Conservation (phyloP, 2,797 vertebrate genomes). For the Brotula barbata region DNA sequence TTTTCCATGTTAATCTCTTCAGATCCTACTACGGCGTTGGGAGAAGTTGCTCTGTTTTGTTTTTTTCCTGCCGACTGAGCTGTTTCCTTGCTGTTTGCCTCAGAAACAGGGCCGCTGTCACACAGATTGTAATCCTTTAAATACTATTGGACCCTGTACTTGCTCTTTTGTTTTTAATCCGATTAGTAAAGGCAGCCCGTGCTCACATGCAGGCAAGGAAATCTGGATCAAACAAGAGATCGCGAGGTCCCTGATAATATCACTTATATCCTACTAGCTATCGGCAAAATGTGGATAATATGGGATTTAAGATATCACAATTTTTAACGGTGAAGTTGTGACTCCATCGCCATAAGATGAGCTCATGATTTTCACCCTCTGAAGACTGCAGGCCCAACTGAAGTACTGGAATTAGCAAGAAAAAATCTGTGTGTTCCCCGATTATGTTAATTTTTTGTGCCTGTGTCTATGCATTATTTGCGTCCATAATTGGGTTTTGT, state of each 20-base stretch:
- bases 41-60: constrained; percentile 29
- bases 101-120: constrained; percentile 49
- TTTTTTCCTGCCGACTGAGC: constrained; percentile 27
- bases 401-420: constrained; percentile 23
- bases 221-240: constrained; percentile 45
- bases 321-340: constrained; percentile 36
- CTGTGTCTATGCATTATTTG: constrained; percentile 6
- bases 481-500: background rate
- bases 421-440: background rate
- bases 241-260: constrained; percentile 49
- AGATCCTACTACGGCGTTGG: constrained; percentile 35
- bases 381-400: constrained; percentile 12
- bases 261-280: constrained; percentile 40
- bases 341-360: constrained; percentile 22
- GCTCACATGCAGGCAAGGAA: constrained; percentile 40
- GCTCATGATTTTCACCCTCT: constrained; percentile 35
- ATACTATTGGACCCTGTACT: constrained; percentile 55
- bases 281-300: constrained; percentile 42
- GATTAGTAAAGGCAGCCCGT: constrained; percentile 60
- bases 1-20: constrained; percentile 52
- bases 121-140: constrained; percentile 59
- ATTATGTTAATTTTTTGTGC: constrained; percentile 6
- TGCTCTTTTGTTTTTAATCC: constrained; percentile 66
- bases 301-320: constrained; percentile 37
- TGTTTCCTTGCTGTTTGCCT: constrained; percentile 18